A percentile compares a stretch with the other conserved stretches of the same genome.
phyloP scores from a whole-genome alignment of 1,140 invertebrate genomes.

The Cydia splendana region DNA sequence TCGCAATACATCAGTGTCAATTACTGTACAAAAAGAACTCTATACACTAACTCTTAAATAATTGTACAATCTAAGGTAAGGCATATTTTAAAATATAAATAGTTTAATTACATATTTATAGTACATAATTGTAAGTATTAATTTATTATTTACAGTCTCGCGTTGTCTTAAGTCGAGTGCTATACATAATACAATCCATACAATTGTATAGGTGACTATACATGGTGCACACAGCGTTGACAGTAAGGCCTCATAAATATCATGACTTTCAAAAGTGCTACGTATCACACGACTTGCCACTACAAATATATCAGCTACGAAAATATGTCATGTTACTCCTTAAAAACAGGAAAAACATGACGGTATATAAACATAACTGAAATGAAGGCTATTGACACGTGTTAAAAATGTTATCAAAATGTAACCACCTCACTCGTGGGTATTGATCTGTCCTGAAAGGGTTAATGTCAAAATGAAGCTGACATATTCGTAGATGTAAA shows the following conservation, averaged over 20 bases:
- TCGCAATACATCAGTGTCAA: slow-evolving; percentile 58
- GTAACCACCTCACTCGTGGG: neutral
- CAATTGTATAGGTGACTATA: slow-evolving; percentile 50
- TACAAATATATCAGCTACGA: neutral
- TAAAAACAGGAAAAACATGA: neutral
- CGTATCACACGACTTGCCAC: neutral
- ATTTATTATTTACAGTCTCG: slow-evolving; percentile 74
- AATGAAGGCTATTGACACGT: neutral
- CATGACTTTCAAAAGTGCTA: neutral
- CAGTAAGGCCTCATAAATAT: slow-evolving; percentile 45
- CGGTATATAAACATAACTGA: neutral
- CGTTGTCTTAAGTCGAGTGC: slow-evolving; percentile 65
- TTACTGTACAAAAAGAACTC: slow-evolving; percentile 66
- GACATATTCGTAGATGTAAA: neutral
- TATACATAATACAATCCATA: slow-evolving; percentile 60
- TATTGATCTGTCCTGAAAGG: neutral
- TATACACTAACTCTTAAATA: slow-evolving; percentile 60
- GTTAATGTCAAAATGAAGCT: neutral
- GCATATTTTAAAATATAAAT: slow-evolving; percentile 73
- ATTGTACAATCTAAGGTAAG: slow-evolving; percentile 65
- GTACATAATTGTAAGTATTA: slow-evolving; percentile 58
- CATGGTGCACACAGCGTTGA: slow-evolving; percentile 34
- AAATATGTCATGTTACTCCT: too few species aligned
- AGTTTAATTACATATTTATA: slow-evolving; percentile 67
- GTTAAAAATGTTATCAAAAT: neutral